phyloP scores from a whole-genome alignment of 2,888 invertebrate genomes.

The Asteroscopus sphinx region DNA sequence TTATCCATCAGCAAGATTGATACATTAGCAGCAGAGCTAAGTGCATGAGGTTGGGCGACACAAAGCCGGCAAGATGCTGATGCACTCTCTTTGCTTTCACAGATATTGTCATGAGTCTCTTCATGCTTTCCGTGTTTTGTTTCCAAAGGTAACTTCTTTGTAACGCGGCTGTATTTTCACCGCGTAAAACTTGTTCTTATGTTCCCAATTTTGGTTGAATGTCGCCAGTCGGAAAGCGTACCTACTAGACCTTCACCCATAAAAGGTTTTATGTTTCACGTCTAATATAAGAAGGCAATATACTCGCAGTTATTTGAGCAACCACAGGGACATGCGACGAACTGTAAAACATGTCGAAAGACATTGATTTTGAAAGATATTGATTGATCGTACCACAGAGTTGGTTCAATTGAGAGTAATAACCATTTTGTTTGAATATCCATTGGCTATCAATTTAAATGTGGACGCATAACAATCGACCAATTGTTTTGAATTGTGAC shows the following conservation, averaged over 20 bases:
- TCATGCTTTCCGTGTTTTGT: slow-evolving; percentile 46
- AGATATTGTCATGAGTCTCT: slow-evolving; percentile 70
- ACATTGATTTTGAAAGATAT: no score
- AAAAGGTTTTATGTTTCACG: slow-evolving; percentile 45
- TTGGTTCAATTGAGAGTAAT: slow-evolving; percentile 57
- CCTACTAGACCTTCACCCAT: slow-evolving; percentile 19
- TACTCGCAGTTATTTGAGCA: slow-evolving; percentile 10
- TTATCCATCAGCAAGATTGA: slow-evolving; percentile 75
- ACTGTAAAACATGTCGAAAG: slow-evolving; percentile 40
- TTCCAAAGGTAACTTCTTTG: slow-evolving; percentile 46
- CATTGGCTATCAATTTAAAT: slow-evolving; percentile 58
- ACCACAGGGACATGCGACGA: slow-evolving; percentile 1
- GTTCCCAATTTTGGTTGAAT: slow-evolving; percentile 43
- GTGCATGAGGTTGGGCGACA: slow-evolving; percentile 62
- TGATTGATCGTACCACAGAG: slow-evolving; percentile 51
- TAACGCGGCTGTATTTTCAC: slow-evolving; percentile 31
- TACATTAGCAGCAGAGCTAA: slow-evolving; percentile 66
- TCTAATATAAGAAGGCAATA: slow-evolving; percentile 33
- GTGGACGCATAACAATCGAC: slow-evolving; percentile 40
- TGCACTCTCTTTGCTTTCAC: slow-evolving; percentile 77
- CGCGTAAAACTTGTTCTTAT: slow-evolving; percentile 37
- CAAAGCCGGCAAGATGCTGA: slow-evolving; percentile 70
- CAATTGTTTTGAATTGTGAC: slow-evolving; percentile 46
- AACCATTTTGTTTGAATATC: slow-evolving; percentile 30
- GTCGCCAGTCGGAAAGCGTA: slow-evolving; percentile 10